Evolutionary conservation across 1,140 invertebrate genomes (phyloP).

Genomic region (Epicauta chinensis): DNA sequence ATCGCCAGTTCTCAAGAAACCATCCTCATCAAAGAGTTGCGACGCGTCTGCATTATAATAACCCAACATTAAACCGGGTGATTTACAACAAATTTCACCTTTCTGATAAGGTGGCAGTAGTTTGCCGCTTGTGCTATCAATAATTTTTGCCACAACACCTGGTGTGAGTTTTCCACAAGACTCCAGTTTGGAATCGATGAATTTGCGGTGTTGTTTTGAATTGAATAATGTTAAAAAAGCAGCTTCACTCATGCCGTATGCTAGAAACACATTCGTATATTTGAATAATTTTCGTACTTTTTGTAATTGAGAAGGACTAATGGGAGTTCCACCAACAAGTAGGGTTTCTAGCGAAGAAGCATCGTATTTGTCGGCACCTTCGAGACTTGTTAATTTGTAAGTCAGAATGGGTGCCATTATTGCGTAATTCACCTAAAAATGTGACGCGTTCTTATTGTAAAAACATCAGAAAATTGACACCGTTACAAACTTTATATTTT

Average conservation of each 20-base stretch:
- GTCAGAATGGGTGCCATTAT: no score
- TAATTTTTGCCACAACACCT: slow-evolving; percentile 5
- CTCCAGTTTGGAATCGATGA: not conserved
- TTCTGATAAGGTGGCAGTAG: slow-evolving; percentile 42
- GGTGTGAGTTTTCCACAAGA: slow-evolving; percentile 3
- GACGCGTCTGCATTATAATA: slow-evolving; percentile 55
- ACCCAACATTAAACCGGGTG: slow-evolving; percentile 46
- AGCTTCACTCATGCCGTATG: slow-evolving; percentile 1
- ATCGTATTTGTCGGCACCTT: no score
- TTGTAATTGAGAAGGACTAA: no score
- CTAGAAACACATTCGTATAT: not conserved
- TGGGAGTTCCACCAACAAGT: no score
- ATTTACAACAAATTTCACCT: slow-evolving; percentile 52
- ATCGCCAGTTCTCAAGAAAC: slow-evolving; percentile 62
- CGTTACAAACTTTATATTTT: slow-evolving; percentile 3
- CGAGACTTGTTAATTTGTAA: no score
- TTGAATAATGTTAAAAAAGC: not conserved
- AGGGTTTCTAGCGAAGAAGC: no score
- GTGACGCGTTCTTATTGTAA: no score
- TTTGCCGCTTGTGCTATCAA: slow-evolving; percentile 42
- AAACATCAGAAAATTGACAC: no score
- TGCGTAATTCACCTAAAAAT: no score
- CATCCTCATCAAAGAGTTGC: slow-evolving; percentile 54
- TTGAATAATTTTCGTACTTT: not conserved
- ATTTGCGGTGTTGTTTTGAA: not conserved